Conservation (phyloP, 2,888 invertebrate species). For the Neria commutata region DNA sequence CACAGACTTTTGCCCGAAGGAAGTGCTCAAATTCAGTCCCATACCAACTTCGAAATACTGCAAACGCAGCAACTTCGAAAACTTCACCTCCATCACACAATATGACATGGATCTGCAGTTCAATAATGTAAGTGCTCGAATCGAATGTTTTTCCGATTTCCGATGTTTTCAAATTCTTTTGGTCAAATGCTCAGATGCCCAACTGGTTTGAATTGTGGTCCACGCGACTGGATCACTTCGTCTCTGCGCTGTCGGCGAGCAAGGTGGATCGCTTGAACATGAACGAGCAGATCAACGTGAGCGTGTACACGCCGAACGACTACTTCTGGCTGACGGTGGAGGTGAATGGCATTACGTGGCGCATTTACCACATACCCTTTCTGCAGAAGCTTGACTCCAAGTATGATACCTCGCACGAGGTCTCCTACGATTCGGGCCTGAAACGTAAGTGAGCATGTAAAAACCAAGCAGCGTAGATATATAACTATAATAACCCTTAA, state of each 20-base stretch:
- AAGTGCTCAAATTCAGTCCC: constrained; percentile 59
- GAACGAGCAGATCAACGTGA: constrained; percentile 53
- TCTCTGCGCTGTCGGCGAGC: constrained; percentile 54
- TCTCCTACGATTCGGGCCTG: constrained; percentile 56
- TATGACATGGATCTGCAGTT: constrained; percentile 58
- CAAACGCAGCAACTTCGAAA: constrained; percentile 58
- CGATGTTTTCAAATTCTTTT: no score
- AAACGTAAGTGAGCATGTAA: constrained; percentile 50
- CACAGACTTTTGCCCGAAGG: constrained; percentile 58
- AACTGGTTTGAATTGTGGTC: constrained; percentile 59
- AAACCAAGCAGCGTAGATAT: neutral
- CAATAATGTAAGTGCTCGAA: constrained; percentile 48
- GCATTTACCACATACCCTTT: constrained; percentile 58
- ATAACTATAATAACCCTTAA: neutral
- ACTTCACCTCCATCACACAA: constrained; percentile 58
- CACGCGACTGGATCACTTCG: constrained; percentile 57
- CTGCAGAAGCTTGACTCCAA: constrained; percentile 59
- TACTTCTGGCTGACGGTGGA: constrained; percentile 55
- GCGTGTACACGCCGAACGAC: constrained; percentile 55
- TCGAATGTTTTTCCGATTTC: neutral
- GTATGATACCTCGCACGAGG: constrained; percentile 58
- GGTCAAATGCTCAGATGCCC: constrained; percentile 60
- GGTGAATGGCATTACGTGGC: constrained; percentile 58
- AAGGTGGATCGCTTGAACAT: constrained; percentile 56
- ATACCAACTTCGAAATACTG: constrained; percentile 60